A percentile compares a stretch with the other conserved stretches of the same genome.
These are phyloP conservation scores for Drosophila cracens DNA, from an alignment of 2,888 invertebrate species.

Conservation along the genomic window DNA sequence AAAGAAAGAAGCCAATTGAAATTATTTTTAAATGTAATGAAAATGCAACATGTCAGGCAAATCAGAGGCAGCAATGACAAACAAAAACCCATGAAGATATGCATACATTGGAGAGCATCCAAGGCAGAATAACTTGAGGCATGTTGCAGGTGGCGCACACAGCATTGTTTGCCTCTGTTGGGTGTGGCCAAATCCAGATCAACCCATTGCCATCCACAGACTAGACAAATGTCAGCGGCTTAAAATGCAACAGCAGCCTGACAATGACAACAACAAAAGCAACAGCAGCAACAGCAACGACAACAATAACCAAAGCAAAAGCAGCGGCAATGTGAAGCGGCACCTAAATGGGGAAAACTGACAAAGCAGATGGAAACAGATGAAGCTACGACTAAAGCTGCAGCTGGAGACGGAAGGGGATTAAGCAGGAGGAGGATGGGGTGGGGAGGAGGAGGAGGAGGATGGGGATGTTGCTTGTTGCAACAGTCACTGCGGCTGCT, in stretches of 20 bases:
- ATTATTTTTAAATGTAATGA: slow-evolving; percentile 57
- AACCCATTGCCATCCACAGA: slow-evolving; percentile 27
- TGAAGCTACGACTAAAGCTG: slow-evolving; percentile 5
- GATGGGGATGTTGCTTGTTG: slow-evolving; percentile 28
- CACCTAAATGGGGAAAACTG: slow-evolving; percentile 45
- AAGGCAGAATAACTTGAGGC: not conserved
- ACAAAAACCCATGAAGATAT: slow-evolving; percentile 7
- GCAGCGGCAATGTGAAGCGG: slow-evolving; percentile 17
- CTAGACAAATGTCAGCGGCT: slow-evolving; percentile 67
- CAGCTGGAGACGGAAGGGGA: not conserved
- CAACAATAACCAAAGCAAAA: not conserved
- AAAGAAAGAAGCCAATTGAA: slow-evolving; percentile 26
- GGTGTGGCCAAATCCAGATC: slow-evolving; percentile 63
- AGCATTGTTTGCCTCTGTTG: slow-evolving; percentile 14
- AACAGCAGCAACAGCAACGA: slow-evolving; percentile 12
- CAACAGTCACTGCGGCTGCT: slow-evolving; percentile 53
- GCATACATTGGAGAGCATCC: not conserved
- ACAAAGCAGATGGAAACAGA: slow-evolving; percentile 38
- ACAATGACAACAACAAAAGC: slow-evolving; percentile 21
- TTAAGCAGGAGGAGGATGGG: not conserved
- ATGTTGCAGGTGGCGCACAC: slow-evolving; percentile 45
- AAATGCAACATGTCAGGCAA: slow-evolving; percentile 56
- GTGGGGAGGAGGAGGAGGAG: slow-evolving; percentile 1
- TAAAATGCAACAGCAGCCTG: slow-evolving; percentile 47
- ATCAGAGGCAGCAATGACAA: slow-evolving; percentile 26